A percentile compares a stretch with the other conserved stretches of the same genome.
phyloP scores from a whole-genome alignment of 2,113 vertebrate species.

The Hystrix cristata region DNA sequence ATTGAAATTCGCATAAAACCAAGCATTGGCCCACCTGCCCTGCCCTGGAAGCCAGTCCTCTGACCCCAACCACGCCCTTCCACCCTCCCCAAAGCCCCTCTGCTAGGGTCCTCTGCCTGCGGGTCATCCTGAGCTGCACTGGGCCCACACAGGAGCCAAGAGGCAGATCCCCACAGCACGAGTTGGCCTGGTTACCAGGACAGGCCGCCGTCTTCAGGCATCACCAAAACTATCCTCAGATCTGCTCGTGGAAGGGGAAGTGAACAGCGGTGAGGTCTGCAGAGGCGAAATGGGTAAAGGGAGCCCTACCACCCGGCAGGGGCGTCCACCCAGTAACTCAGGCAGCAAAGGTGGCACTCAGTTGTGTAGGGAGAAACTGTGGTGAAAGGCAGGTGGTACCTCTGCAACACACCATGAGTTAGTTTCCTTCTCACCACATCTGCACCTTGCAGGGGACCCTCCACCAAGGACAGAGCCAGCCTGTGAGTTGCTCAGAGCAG shows the following conservation, averaged over 20 bases:
- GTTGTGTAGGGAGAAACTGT: background rate
- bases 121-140: background rate
- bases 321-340: background rate
- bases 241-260: background rate
- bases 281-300: background rate
- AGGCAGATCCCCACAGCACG: background rate
- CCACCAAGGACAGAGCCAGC: background rate
- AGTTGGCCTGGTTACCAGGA: background rate
- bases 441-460: background rate
- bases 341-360: rapidly evolving
- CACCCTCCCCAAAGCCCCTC: background rate
- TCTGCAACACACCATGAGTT: too few relatives aligned
- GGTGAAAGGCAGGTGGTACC: background rate
- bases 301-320: rapidly evolving
- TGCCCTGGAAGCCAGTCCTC: background rate
- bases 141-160: background rate
- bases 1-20: background rate
- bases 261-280: rapidly evolving
- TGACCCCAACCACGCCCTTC: rapidly evolving
- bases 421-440: background rate
- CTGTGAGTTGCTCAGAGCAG: background rate
- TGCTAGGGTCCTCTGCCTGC: background rate
- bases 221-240: background rate
- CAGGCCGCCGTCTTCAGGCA: background rate
- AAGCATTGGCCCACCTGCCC: background rate